Evolutionary conservation across 2,888 invertebrate species (phyloP).

Genomic region (Hylaea fasciaria): DNA sequence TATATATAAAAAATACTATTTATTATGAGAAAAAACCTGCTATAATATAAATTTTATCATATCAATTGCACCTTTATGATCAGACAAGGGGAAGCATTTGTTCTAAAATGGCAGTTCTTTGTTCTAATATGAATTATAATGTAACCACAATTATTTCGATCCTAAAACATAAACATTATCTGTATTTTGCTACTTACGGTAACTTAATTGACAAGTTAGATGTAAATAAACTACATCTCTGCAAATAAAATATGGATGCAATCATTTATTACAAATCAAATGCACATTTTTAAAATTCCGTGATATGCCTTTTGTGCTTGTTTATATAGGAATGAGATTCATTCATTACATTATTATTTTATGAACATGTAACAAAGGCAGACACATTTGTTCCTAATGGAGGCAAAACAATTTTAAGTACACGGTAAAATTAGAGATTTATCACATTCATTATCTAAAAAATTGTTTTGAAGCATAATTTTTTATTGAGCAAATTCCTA

Average conservation of each 20-base stretch:
- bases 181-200: slow-evolving; percentile 6
- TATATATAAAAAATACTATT: slow-evolving; percentile 29
- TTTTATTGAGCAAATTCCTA: slow-evolving; percentile 30
- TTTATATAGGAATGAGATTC: too few relatives aligned
- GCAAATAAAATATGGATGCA: slow-evolving; percentile 2
- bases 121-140: slow-evolving; percentile 20
- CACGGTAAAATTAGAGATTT: slow-evolving; percentile 9
- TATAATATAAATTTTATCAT: slow-evolving; percentile 9
- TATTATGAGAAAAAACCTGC: slow-evolving; percentile 10
- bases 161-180: too few relatives aligned
- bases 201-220: background rate
- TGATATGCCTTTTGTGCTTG: slow-evolving; percentile 23
- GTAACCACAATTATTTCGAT: too few relatives aligned
- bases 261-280: slow-evolving; percentile 21
- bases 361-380: background rate
- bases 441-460: slow-evolving; percentile 16
- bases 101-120: slow-evolving; percentile 30
- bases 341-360: slow-evolving; percentile 3
- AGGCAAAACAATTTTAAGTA: slow-evolving; percentile 24
- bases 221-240: background rate
- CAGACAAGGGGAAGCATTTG: slow-evolving; percentile 19
- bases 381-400: background rate
- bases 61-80: slow-evolving; percentile 21
- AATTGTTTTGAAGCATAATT: slow-evolving; percentile 22
- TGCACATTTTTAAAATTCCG: slow-evolving; percentile 3